Percentiles rank a stretch among this genome's conserved stretches.
These are phyloP conservation scores for Chelonus formosanus DNA, from an alignment of 2,888 invertebrate genomes.

Conservation along the genomic window DNA sequence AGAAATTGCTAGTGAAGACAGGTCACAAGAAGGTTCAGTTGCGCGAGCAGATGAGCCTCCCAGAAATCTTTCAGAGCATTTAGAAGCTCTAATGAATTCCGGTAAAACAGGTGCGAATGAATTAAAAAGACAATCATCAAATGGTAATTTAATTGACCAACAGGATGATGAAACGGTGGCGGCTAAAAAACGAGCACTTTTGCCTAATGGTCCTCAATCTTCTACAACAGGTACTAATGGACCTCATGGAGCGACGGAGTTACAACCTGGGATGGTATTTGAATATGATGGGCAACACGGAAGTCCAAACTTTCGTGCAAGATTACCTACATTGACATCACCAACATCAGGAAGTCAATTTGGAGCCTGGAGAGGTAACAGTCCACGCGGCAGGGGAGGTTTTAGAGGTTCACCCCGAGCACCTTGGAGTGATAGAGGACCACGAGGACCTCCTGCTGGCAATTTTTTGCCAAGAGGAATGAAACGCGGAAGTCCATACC, in stretches of 20 bases:
- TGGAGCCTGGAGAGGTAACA: slow-evolving; percentile 61
- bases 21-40: slow-evolving; percentile 34
- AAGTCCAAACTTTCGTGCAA: slow-evolving; percentile 48
- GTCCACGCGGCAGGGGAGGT: slow-evolving; percentile 62
- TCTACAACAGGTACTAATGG: slow-evolving; percentile 15
- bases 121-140: slow-evolving; percentile 48
- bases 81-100: slow-evolving; percentile 54
- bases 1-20: slow-evolving; percentile 35
- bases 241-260: slow-evolving; percentile 39
- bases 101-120: slow-evolving; percentile 44
- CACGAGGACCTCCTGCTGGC: slow-evolving; percentile 51
- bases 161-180: slow-evolving; percentile 38
- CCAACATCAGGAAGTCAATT: slow-evolving; percentile 44
- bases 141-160: slow-evolving; percentile 47
- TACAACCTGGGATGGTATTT: slow-evolving; percentile 46
- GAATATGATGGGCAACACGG: slow-evolving; percentile 48
- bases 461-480: slow-evolving; percentile 54
- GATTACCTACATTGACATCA: slow-evolving; percentile 41
- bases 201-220: slow-evolving; percentile 50
- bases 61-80: slow-evolving; percentile 51
- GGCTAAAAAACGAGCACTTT: slow-evolving; percentile 44
- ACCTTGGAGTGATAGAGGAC: slow-evolving; percentile 66
- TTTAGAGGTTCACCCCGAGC: slow-evolving; percentile 61
- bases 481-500: slow-evolving; percentile 59
- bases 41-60: slow-evolving; percentile 45